phyloP scores from a whole-genome alignment of 2,797 vertebrate species.

The Catamblyrhynchus diadema region DNA sequence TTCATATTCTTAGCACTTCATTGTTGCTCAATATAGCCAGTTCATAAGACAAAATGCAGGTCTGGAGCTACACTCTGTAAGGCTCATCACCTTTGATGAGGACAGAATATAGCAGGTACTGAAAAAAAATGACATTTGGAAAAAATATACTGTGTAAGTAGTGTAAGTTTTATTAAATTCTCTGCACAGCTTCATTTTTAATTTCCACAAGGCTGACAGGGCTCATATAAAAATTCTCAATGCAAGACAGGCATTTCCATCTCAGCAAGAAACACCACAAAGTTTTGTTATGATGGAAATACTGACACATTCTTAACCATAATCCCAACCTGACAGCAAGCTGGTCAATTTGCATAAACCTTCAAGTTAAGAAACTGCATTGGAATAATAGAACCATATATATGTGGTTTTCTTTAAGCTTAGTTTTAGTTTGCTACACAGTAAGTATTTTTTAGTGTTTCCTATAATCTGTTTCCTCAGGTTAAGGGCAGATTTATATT shows the following conservation, averaged over 20 bases:
- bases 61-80: not conserved
- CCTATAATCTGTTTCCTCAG: not conserved
- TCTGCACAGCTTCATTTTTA: slow-evolving; percentile 35
- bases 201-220: not conserved
- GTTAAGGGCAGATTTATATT: not conserved
- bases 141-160: not conserved
- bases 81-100: slow-evolving; percentile 24
- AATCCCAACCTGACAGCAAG: not conserved
- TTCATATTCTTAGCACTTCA: not conserved
- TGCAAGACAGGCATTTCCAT: slow-evolving; percentile 8
- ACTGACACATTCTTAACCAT: not conserved
- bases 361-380: not conserved
- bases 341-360: not conserved
- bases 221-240: not conserved
- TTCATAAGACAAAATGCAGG: not conserved
- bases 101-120: not conserved
- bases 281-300: not conserved
- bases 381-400: not conserved
- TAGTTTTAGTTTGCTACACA: not conserved
- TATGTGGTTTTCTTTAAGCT: not conserved
- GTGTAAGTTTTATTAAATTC: not conserved
- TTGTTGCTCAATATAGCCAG: not conserved
- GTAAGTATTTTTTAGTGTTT: not conserved
- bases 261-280: not conserved
- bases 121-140: not conserved